These are phyloP conservation scores for Erynnis tages DNA, from an alignment of 2,888 invertebrate species.

Conservation along the genomic window DNA sequence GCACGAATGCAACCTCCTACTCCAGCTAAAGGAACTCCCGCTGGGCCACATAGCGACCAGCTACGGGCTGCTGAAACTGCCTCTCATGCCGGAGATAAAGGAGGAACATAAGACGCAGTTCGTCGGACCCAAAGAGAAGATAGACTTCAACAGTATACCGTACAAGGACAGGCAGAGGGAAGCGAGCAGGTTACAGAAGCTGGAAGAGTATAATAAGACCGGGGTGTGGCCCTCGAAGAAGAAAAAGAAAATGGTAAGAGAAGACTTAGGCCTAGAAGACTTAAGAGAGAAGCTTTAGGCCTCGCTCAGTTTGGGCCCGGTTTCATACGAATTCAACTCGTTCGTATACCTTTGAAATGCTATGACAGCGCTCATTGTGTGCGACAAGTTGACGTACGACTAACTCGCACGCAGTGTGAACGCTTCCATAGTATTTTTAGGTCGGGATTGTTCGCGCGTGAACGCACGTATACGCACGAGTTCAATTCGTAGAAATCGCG, in stretches of 20 bases:
- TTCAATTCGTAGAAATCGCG: no score
- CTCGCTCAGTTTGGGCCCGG: no score
- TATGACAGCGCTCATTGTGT: no score
- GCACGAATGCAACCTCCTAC: constrained; percentile 95
- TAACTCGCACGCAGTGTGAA: no score
- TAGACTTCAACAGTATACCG: constrained; percentile 84
- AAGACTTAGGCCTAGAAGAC: no score
- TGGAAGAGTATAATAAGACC: constrained; percentile 86
- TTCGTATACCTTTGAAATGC: no score
- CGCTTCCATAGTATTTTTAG: no score
- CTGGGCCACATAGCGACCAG: constrained; percentile 89
- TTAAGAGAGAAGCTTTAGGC: no score
- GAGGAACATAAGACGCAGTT: constrained; percentile 78
- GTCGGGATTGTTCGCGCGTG: no score
- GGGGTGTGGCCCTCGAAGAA: constrained; percentile 88
- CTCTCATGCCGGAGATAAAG: constrained; percentile 97
- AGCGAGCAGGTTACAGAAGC: constrained; percentile 85
- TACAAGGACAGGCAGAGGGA: constrained; percentile 92
- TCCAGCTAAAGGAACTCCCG: constrained; percentile 93
- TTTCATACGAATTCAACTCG: no score
- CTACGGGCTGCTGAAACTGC: constrained; percentile 94
- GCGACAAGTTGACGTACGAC: no score
- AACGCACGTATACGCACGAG: no score
- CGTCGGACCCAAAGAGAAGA: constrained; percentile 70
- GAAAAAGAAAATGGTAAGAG: constrained; percentile 74